Conservation (phyloP, 2,888 invertebrate genomes). For the Dasypogon diadema region DNA sequence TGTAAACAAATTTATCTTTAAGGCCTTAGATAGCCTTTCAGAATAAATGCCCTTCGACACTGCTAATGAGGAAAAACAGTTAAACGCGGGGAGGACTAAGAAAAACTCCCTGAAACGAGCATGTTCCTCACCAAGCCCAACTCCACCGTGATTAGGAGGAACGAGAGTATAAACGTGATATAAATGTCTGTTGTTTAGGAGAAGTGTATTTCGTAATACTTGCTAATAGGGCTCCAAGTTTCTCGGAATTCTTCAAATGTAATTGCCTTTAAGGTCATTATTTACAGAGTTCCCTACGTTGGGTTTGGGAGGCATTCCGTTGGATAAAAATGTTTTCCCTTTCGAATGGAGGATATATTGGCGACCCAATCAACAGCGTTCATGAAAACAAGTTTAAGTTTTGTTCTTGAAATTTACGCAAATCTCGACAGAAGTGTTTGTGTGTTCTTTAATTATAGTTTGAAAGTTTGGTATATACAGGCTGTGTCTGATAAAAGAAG, state of each 20-base stretch:
- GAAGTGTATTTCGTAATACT: conserved; percentile 20
- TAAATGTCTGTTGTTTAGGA: conserved; percentile 28
- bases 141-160: neutral
- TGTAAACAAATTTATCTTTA: conserved; percentile 37
- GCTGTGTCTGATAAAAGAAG: too few species aligned
- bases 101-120: neutral
- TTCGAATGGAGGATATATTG: too few species aligned
- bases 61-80: conserved; percentile 37
- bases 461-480: too few species aligned
- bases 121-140: neutral
- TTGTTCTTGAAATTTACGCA: too few species aligned
- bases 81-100: neutral
- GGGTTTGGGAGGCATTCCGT: too few species aligned
- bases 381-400: too few species aligned
- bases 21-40: conserved; percentile 1
- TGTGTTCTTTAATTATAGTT: too few species aligned
- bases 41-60: conserved; percentile 3
- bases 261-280: conserved; percentile 7
- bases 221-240: conserved; percentile 36
- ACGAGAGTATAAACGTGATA: neutral
- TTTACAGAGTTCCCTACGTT: neutral
- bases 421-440: too few species aligned
- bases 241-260: neutral
- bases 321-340: too few species aligned
- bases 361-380: too few species aligned